phyloP scores from a whole-genome alignment of 2,797 vertebrate species.

The Synanceia verrucosa region DNA sequence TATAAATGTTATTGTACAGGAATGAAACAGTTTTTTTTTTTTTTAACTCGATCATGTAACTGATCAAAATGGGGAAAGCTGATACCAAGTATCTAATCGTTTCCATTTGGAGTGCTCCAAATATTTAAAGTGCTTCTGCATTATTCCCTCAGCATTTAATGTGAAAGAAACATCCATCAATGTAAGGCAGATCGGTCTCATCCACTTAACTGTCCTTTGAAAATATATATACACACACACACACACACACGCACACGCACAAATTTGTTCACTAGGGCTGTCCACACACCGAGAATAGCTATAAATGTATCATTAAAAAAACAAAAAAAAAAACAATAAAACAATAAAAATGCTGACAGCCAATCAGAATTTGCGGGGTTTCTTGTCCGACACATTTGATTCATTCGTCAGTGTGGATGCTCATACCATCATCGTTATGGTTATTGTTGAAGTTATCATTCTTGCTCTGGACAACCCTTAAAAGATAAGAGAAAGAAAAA shows the following conservation, averaged over 20 bases:
- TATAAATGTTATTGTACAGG: slow-evolving; percentile 81
- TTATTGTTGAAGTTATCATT: too few relatives aligned
- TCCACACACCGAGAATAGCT: neutral
- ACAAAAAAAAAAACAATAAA: too few relatives aligned
- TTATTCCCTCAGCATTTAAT: slow-evolving; percentile 80
- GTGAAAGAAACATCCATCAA: slow-evolving; percentile 79
- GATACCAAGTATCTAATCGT: slow-evolving; percentile 96
- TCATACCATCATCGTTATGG: neutral
- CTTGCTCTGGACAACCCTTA: neutral
- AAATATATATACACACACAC: slow-evolving; percentile 36
- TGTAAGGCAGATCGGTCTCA: slow-evolving; percentile 81
- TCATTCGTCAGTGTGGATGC: neutral
- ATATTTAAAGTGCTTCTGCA: slow-evolving; percentile 97
- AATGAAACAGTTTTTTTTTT: too few relatives aligned
- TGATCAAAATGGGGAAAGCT: slow-evolving; percentile 90
- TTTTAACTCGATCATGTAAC: slow-evolving; percentile 96
- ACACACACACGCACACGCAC: too few relatives aligned
- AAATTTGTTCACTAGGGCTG: slow-evolving; percentile 53
- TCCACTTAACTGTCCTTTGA: slow-evolving; percentile 52
- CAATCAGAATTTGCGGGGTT: neutral
- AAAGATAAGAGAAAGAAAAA: slow-evolving; percentile 25
- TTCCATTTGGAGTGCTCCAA: slow-evolving; percentile 89
- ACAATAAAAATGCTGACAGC: neutral
- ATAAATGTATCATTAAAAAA: too few relatives aligned
- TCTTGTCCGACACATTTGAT: neutral